Conservation (phyloP, 2,113 vertebrate genomes). For the Chauna torquata region DNA sequence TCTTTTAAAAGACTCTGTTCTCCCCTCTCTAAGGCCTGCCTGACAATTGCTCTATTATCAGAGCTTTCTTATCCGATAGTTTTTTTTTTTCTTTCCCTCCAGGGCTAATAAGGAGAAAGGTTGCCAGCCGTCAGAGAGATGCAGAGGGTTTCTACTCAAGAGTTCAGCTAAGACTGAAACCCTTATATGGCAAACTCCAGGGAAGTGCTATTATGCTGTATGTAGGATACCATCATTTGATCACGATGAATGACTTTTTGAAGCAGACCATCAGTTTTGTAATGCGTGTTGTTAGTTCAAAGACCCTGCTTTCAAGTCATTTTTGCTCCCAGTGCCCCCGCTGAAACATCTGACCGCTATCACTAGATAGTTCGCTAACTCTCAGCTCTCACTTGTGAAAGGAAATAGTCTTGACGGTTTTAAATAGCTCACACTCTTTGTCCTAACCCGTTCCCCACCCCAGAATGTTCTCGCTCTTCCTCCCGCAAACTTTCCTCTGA, state of each 20-base stretch:
- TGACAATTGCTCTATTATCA: conserved; percentile 70
- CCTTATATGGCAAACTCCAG: neutral
- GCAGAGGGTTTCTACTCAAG: conserved; percentile 11
- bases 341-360: neutral
- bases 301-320: neutral
- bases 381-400: neutral
- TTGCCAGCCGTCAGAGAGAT: neutral
- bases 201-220: neutral
- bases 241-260: conserved; percentile 33
- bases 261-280: neutral
- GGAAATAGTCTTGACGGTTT: neutral
- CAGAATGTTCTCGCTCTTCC: neutral
- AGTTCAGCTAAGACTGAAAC: neutral
- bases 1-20: conserved; percentile 33
- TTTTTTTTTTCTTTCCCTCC: conserved; percentile 2
- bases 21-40: neutral
- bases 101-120: conserved; percentile 34
- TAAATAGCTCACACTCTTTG: neutral
- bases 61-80: neutral
- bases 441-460: neutral
- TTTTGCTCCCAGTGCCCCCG: neutral
- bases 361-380: neutral
- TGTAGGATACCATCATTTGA: neutral
- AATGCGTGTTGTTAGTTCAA: conserved; percentile 17
- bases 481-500: neutral